Evolutionary conservation across 2,797 vertebrate species (phyloP).

Genomic region (Aythya fuligula): DNA sequence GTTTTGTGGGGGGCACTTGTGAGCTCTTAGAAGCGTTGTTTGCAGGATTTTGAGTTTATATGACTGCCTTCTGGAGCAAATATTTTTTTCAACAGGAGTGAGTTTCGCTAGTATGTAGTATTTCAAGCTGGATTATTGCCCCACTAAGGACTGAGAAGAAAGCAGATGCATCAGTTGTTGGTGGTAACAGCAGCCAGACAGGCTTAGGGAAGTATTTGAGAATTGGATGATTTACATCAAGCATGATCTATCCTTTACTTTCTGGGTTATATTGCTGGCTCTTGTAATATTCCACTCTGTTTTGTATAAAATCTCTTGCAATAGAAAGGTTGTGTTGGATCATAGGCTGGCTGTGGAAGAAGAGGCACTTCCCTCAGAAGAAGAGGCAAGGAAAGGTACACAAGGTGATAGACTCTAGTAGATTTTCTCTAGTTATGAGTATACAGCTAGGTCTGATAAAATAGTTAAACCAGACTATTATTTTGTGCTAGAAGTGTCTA

Average conservation of each 20-base stretch:
- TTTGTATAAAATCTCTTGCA: not conserved
- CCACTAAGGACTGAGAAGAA: not conserved
- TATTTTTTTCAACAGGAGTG: not conserved
- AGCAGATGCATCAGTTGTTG: not conserved
- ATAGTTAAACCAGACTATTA: too few relatives aligned
- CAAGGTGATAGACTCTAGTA: not conserved
- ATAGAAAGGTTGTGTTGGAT: not conserved
- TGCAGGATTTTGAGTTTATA: not conserved
- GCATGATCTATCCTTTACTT: not conserved
- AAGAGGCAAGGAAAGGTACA: not conserved
- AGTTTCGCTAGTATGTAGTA: not conserved
- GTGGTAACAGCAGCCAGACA: not conserved
- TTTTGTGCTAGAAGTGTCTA: not conserved
- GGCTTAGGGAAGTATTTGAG: not conserved
- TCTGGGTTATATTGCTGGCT: not conserved
- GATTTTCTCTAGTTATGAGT: not conserved
- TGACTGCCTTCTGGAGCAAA: conserved; percentile 7
- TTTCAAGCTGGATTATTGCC: not conserved
- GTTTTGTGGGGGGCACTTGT: not conserved
- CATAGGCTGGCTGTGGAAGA: not conserved
- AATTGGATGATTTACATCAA: not conserved
- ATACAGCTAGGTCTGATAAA: not conserved
- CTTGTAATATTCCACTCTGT: not conserved
- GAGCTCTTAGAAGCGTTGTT: conserved; percentile 10
- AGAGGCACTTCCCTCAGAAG: not conserved